A percentile compares a stretch with the other conserved stretches of the same genome.
Conservation (phyloP, 2,797 vertebrate genomes). For the Neoniphon sammara region DNA sequence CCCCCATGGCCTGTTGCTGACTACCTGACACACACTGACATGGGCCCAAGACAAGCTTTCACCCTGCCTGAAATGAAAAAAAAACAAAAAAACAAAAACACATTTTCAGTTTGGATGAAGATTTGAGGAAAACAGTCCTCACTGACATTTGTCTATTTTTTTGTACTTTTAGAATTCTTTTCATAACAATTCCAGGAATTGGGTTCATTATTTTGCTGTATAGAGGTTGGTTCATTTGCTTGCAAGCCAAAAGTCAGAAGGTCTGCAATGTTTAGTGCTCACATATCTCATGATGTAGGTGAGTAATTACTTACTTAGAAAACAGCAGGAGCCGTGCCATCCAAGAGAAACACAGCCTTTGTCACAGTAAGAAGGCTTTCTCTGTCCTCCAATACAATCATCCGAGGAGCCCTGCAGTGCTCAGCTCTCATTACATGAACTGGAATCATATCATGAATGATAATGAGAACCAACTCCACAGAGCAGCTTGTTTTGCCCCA, state of each 20-base stretch:
- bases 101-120: neutral
- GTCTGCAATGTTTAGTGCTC: neutral
- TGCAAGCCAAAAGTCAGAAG: neutral
- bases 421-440: neutral
- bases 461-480: neutral
- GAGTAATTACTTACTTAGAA: neutral
- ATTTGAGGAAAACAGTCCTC: neutral
- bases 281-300: too few relatives aligned
- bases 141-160: neutral
- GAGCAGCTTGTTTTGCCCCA: too few relatives aligned
- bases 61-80: conserved; percentile 84
- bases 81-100: too few relatives aligned
- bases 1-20: conserved; percentile 80
- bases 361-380: neutral
- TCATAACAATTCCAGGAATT: too few relatives aligned
- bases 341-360: neutral
- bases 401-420: neutral
- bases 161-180: neutral
- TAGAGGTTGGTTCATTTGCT: too few relatives aligned
- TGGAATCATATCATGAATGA: neutral
- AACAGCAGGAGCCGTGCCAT: neutral
- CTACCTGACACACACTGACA: conserved; percentile 86
- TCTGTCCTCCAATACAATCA: neutral
- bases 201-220: too few relatives aligned
- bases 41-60: conserved; percentile 82